Conservation (phyloP, 2,113 vertebrate species). For the Spea bombifrons region DNA sequence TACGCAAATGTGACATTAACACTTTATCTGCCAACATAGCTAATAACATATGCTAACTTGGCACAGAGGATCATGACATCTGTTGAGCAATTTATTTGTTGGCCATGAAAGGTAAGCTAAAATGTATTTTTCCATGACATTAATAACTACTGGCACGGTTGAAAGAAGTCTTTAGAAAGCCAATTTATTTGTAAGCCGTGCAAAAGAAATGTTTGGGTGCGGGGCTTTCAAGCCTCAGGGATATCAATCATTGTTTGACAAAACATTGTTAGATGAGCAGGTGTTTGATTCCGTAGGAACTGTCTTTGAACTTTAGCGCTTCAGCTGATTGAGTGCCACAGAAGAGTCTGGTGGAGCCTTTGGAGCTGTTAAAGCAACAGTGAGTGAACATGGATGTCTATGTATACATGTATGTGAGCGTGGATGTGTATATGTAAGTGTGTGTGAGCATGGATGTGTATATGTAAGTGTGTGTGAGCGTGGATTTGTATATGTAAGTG, state of each 20-base stretch:
- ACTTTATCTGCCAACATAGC: neutral
- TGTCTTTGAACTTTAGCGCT: conserved; percentile 9
- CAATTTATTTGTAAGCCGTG: neutral
- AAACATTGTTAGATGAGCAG: conserved; percentile 18
- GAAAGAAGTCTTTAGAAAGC: neutral
- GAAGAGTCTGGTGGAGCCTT: too few relatives aligned
- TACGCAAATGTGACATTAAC: neutral
- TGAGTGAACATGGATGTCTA: too few relatives aligned
- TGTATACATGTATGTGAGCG: too few relatives aligned
- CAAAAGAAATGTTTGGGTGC: neutral
- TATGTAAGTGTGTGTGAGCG: too few relatives aligned
- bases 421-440: too few relatives aligned
- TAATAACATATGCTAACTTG: neutral
- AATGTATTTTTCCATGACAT: conserved; percentile 13
- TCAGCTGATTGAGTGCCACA: too few relatives aligned
- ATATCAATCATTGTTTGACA: conserved; percentile 18
- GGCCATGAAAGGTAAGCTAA: neutral
- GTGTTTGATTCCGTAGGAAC: conserved; percentile 5
- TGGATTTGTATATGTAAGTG: too few relatives aligned
- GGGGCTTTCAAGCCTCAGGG: neutral
- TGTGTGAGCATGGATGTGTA: too few relatives aligned
- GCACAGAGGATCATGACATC: neutral
- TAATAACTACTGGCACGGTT: conserved; percentile 6
- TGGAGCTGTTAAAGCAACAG: too few relatives aligned
- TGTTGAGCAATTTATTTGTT: neutral